Base-by-base conservation (phyloP, 2,888 invertebrate genomes). In the Cephus pulcher region DNA sequence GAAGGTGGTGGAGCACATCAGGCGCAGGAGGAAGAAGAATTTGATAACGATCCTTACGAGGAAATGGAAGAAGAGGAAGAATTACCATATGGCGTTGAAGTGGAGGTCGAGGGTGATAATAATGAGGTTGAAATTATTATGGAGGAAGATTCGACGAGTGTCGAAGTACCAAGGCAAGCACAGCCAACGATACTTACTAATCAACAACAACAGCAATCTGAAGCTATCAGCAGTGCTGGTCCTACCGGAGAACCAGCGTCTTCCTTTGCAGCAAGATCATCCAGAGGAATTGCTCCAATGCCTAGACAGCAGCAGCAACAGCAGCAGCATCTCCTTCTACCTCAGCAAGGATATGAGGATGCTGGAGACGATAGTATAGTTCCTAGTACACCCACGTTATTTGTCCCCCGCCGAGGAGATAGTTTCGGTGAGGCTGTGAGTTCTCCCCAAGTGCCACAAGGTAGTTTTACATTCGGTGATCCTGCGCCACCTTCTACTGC, bases 381-480 rank as follows among this genome's bases (percentile, higher is more conserved):
- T 56, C 98, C 98, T 30, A 96, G 97, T 79, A 97, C 98, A 15
- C 97, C 98, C 32, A 97, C 97, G 4, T 92, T 98, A 35, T 96
- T 96, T 88, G 95, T 96, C 73, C 97, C 97, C 4, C 93, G 96
- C 80, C 93, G 97, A 80, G 95, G 94, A 80, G 97, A 98, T 90
- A 97, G 97, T 77, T 97, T 97, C 92, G 97, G 97, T 69, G 97
- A 98, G 90, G 97, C 97, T 73, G 96, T 98, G 69, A 97, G 97
- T 90, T 98, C 98, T 0, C 98, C 98, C 9, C 95, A 96, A 92
- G 95, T 96, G 37, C 94, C 94, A 4, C 92, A 92, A 86, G 93
- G 94, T 0, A 93, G 95, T 83, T 96, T 95, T 87, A 94, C 94
- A 32, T 95, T 95, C 87, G 93, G 94, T 78, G 95, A 95, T 84